Percentiles rank a stretch among this genome's conserved stretches.
Evolutionary conservation across 2,797 vertebrate genomes (phyloP).

Genomic region (Bradypodion pumilum): DNA sequence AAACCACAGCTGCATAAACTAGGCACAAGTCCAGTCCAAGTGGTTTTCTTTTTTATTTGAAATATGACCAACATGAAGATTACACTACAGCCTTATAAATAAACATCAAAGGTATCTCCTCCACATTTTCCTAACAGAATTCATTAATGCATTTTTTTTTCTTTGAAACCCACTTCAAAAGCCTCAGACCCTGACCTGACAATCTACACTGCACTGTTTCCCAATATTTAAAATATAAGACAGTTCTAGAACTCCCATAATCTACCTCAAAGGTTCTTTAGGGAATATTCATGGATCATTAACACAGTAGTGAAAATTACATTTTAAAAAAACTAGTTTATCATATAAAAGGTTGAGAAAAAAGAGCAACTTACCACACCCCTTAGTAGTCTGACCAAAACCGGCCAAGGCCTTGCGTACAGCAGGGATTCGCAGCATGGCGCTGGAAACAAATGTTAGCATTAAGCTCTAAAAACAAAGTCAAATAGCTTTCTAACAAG

Average conservation of each 20-base stretch:
- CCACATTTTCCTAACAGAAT: neutral
- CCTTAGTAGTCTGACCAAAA: slow-evolving; percentile 67
- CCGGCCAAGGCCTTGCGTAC: slow-evolving; percentile 75
- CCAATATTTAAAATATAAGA: neutral
- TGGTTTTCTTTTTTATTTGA: no score
- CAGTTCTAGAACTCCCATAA: neutral
- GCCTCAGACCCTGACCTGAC: neutral
- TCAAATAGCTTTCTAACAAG: slow-evolving; percentile 4
- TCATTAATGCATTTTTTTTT: neutral
- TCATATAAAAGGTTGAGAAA: neutral
- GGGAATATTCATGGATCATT: neutral
- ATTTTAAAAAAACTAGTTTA: neutral
- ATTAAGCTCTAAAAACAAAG: neutral
- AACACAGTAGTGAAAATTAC: neutral
- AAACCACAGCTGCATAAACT: neutral
- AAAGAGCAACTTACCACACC: slow-evolving; percentile 76
- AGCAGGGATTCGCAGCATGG: slow-evolving; percentile 82
- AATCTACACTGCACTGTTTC: neutral
- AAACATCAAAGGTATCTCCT: neutral
- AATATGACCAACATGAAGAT: neutral
- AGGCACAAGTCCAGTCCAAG: no score
- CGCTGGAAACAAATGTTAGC: slow-evolving; percentile 60
- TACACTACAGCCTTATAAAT: neutral
- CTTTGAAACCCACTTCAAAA: neutral
- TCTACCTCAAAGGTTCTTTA: neutral